Percentiles rank a stretch among this genome's conserved stretches.
phyloP scores from a whole-genome alignment of 2,888 invertebrate species.

The Drosophila paranaensis region DNA sequence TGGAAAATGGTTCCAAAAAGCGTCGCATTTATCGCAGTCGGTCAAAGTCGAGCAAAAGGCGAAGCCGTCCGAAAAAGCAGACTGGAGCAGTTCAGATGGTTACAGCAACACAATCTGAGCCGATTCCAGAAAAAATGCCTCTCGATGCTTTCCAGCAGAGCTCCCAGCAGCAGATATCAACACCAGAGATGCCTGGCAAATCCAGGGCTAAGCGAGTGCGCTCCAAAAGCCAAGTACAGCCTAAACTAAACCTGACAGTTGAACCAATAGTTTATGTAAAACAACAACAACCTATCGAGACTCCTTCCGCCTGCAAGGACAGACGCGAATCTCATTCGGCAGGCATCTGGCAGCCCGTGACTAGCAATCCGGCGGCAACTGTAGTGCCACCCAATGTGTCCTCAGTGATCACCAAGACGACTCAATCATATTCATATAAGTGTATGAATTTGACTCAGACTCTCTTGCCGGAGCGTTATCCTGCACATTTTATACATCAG shows the following conservation, averaged over 20 bases:
- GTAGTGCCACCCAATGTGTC: neutral
- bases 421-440: slow-evolving; percentile 25
- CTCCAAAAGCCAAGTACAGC: neutral
- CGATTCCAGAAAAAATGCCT: neutral
- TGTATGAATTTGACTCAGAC: slow-evolving; percentile 32
- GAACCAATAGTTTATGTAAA: neutral
- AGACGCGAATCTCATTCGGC: neutral
- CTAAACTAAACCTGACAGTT: neutral
- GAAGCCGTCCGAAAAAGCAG: neutral
- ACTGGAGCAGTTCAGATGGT: neutral
- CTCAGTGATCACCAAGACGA: neutral
- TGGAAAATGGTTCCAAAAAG: neutral
- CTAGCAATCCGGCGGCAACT: neutral
- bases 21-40: neutral
- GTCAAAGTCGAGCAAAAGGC: neutral
- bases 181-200: neutral
- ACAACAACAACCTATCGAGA: neutral
- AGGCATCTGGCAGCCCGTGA: neutral
- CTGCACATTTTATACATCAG: slow-evolving; percentile 75
- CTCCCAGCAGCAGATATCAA: neutral
- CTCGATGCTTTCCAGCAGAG: neutral
- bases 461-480: slow-evolving; percentile 67
- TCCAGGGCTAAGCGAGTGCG: neutral
- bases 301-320: neutral
- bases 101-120: neutral